A percentile compares a stretch with the other conserved stretches of the same genome.
These are phyloP conservation scores for Malurus alboscapulatus DNA, from an alignment of 2,113 vertebrate species.

Conservation along the genomic window DNA sequence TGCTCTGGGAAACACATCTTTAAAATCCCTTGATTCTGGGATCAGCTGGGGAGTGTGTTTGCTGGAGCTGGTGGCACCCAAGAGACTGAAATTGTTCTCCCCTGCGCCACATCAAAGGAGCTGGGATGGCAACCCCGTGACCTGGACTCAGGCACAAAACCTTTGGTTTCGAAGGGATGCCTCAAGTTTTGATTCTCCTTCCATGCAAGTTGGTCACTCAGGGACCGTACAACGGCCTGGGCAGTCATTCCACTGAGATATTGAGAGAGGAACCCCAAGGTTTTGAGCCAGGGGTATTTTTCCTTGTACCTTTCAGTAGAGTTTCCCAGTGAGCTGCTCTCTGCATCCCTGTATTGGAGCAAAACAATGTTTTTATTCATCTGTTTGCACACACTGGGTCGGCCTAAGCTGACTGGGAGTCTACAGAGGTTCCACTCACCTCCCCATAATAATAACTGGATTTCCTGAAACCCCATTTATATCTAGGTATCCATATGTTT, in stretches of 20 bases:
- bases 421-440: background rate
- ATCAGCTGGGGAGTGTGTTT: background rate
- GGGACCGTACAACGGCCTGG: background rate
- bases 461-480: background rate
- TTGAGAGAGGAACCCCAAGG: background rate
- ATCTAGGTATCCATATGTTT: background rate
- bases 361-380: background rate
- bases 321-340: background rate
- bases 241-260: background rate
- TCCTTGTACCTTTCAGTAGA: background rate
- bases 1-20: background rate
- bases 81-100: background rate
- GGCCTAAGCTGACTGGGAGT: background rate
- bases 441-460: background rate
- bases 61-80: background rate
- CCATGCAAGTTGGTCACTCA: fast-evolving
- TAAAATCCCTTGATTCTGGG: background rate
- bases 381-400: fast-evolving
- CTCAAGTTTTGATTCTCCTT: background rate
- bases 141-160: background rate
- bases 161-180: background rate
- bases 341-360: background rate
- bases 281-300: background rate
- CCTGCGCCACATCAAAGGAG: background rate
- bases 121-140: background rate